Base-by-base conservation (phyloP, 2,888 invertebrate genomes). In the Clanis bilineata region DNA sequence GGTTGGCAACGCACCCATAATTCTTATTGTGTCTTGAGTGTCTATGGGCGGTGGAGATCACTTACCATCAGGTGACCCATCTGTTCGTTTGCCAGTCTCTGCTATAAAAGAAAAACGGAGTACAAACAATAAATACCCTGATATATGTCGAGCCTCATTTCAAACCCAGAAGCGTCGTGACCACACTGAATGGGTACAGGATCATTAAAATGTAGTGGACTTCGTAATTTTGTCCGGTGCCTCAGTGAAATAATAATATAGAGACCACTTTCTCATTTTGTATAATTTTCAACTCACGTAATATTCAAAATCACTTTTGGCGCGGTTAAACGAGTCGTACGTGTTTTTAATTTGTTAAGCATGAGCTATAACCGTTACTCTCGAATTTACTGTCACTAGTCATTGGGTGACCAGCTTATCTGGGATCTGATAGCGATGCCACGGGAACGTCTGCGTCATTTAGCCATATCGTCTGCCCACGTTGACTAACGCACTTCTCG, bases 201-300 rank as follows among this genome's bases (percentile, higher is more conserved):
- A 51, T 32, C 51, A 51, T 51, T 51, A 51, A 32, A 51, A 51
- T 32, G 51, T 51, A 32, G 28, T 28, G 32, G 51, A 51, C 32
- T 51, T 51, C 15, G 51, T 51, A 18, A 51, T 51, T 47, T 28
- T 32, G 18, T 18, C 18, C 28, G 38, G 36, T 45, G 36, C 38
- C 56, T 23, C 23, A 47, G 21, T 57, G 15, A 57, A 36, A 43
- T 57, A 36, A 43, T 57, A 54, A 58, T 58, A 51, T 54, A 39
- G 39, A 58, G 28, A 59, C 44, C 55, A 38, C 56, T 59, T 59
- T 59, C 59, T 56, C 56, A 56, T 56, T 56, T 56, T 59, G 44
- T 56, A 59, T 45, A 56, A 56, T 45, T 56, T 59, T 59, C 59
- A 56, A 59, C 59, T 59, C 59, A 59, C 59, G 59, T 59, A 59